These are phyloP conservation scores for Myiotriccus ornatus DNA, from an alignment of 2,797 vertebrate species.

Conservation along the genomic window DNA sequence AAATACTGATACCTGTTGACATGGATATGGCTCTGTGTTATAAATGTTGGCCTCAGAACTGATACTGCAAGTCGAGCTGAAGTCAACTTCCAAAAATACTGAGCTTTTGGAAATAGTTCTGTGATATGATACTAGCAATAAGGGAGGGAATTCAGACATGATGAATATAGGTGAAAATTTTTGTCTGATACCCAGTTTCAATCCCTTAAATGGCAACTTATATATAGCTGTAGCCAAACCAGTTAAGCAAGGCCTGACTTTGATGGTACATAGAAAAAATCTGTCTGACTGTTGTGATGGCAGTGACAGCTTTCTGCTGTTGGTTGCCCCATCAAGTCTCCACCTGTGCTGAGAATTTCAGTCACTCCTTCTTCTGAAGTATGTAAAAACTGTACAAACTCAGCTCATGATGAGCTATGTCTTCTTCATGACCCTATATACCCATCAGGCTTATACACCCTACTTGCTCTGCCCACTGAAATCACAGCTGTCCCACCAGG, in stretches of 20 bases:
- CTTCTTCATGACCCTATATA: background rate
- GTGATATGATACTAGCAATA: background rate
- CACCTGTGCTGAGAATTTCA: background rate
- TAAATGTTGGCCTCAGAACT: background rate
- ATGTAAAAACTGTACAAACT: background rate
- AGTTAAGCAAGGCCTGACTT: background rate
- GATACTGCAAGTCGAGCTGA: background rate
- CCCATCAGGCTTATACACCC: no score
- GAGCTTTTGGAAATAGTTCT: background rate
- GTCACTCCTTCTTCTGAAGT: background rate
- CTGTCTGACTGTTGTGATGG: background rate
- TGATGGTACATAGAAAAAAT: background rate
- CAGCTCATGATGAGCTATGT: background rate
- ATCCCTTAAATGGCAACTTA: background rate
- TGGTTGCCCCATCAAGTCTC: background rate
- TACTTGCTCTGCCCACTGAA: background rate
- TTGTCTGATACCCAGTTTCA: background rate
- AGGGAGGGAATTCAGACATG: background rate
- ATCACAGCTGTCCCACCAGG: background rate
- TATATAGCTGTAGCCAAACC: background rate
- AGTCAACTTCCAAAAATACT: background rate
- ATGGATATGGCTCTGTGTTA: background rate
- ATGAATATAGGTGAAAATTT: background rate
- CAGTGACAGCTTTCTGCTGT: background rate
- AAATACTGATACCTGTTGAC: background rate